phyloP scores from a whole-genome alignment of 2,888 invertebrate species.

The Molanna angustata region DNA sequence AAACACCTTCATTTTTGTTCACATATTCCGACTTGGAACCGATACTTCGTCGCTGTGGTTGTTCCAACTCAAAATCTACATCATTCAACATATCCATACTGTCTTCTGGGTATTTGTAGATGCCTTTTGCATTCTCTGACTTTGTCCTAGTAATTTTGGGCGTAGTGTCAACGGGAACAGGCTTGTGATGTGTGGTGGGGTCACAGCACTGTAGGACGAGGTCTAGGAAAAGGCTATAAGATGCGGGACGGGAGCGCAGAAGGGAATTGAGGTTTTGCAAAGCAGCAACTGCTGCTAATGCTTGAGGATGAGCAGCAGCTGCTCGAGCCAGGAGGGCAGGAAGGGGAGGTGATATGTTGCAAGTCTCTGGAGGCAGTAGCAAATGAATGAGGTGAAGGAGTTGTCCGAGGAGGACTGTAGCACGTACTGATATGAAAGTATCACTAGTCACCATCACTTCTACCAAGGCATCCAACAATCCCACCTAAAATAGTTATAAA shows the following conservation, averaged over 20 bases:
- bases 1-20: slow-evolving; percentile 47
- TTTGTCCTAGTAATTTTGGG: slow-evolving; percentile 28
- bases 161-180: slow-evolving; percentile 42
- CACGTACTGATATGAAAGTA: slow-evolving; percentile 85
- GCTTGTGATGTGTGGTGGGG: slow-evolving; percentile 35
- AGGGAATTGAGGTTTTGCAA: slow-evolving; percentile 75
- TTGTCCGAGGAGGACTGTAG: slow-evolving; percentile 87
- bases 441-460: slow-evolving; percentile 90
- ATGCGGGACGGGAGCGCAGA: slow-evolving; percentile 76
- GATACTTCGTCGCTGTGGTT: slow-evolving; percentile 47
- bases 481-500: slow-evolving; percentile 50
- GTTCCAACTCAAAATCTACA: slow-evolving; percentile 45
- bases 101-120: slow-evolving; percentile 41
- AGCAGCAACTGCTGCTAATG: slow-evolving; percentile 78
- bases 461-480: slow-evolving; percentile 82
- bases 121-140: slow-evolving; percentile 9
- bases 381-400: slow-evolving; percentile 83
- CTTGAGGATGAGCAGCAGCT: slow-evolving; percentile 73
- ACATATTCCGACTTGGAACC: slow-evolving; percentile 49
- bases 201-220: slow-evolving; percentile 66
- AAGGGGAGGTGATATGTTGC: slow-evolving; percentile 78
- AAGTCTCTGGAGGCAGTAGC: slow-evolving; percentile 83
- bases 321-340: slow-evolving; percentile 81
- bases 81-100: slow-evolving; percentile 49
- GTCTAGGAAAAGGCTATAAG: slow-evolving; percentile 80